These are phyloP conservation scores for Thymelicus lineola DNA, from an alignment of 2,888 invertebrate species.

Conservation along the genomic window DNA sequence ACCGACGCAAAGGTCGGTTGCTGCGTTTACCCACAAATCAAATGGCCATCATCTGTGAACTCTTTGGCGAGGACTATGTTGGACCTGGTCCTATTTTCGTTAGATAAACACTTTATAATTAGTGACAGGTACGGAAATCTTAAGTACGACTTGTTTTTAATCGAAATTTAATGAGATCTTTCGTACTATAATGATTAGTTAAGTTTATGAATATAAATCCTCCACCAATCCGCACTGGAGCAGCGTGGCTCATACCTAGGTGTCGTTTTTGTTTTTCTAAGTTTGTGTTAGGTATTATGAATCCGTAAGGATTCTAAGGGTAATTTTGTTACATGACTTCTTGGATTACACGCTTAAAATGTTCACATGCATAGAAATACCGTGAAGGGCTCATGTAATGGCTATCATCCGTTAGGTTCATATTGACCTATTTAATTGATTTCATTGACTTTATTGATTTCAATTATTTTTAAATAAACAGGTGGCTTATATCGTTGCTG, in stretches of 20 bases:
- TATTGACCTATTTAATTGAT: neutral
- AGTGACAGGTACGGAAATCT: constrained; percentile 60
- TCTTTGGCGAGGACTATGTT: constrained; percentile 58
- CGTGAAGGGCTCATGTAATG: neutral
- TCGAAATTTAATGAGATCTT: too few relatives aligned
- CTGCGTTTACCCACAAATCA: constrained; percentile 62
- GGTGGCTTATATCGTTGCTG: constrained; percentile 69
- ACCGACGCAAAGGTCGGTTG: constrained; percentile 49
- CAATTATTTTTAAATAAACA: constrained; percentile 45
- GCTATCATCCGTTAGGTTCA: neutral
- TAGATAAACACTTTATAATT: constrained; percentile 60
- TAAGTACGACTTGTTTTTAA: too few relatives aligned
- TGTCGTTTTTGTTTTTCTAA: too few relatives aligned
- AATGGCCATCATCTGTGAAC: constrained; percentile 61
- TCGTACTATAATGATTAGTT: too few relatives aligned
- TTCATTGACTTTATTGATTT: neutral
- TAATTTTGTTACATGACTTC: too few relatives aligned
- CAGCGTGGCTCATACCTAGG: too few relatives aligned
- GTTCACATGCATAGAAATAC: neutral
- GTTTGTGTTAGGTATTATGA: too few relatives aligned
- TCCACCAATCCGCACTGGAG: too few relatives aligned
- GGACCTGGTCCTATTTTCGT: constrained; percentile 54
- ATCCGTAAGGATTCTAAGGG: too few relatives aligned
- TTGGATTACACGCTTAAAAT: neutral
- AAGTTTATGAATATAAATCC: too few relatives aligned